Evolutionary conservation across 2,888 invertebrate genomes (phyloP).

Genomic region (Celastrina argiolus): DNA sequence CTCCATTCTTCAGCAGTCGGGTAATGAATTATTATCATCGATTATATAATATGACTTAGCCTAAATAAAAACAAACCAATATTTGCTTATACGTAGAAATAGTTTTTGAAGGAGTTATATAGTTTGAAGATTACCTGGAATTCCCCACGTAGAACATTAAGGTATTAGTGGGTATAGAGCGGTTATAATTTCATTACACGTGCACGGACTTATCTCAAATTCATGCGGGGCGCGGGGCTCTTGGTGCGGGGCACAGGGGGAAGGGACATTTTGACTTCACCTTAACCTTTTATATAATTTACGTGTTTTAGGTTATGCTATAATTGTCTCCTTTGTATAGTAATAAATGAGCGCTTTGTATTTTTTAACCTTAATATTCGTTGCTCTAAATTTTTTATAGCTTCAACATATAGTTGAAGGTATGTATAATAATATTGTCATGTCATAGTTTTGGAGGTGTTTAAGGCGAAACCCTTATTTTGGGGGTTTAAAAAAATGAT

Average conservation of each 20-base stretch:
- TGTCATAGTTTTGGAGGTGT: too few species aligned
- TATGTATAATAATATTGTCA: too few species aligned
- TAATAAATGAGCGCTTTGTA: background rate
- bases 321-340: background rate
- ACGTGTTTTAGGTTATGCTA: background rate
- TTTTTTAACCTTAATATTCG: background rate
- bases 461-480: too few species aligned
- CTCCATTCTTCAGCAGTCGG: too few species aligned
- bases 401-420: too few species aligned
- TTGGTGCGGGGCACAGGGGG: background rate
- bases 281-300: conserved; percentile 1
- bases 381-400: too few species aligned
- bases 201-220: conserved; percentile 6
- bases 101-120: background rate
- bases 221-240: background rate
- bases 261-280: background rate
- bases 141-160: background rate
- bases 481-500: too few species aligned
- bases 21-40: too few species aligned
- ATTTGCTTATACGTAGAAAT: background rate
- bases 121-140: background rate
- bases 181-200: conserved; percentile 9
- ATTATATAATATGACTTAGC: too few species aligned
- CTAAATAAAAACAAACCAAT: too few species aligned
- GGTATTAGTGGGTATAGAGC: background rate